Evolutionary conservation across 2,888 invertebrate genomes (phyloP), one percentile per base, ranked within the genome.

Genomic region (Sinotaia quadrata): DNA sequence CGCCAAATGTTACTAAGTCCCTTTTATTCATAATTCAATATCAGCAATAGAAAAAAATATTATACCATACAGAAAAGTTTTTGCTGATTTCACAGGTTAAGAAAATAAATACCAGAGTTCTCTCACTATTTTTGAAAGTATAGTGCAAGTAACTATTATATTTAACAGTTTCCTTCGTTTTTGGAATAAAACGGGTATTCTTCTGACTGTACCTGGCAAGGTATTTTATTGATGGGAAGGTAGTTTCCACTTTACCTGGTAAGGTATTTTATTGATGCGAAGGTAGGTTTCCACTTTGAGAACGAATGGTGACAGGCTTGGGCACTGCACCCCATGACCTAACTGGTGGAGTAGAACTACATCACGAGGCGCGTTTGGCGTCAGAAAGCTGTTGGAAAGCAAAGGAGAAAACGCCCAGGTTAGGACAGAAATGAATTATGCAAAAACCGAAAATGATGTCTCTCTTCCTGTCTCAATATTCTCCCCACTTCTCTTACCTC

Each of bases 201-300:
- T n/a, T n/a, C n/a, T n/a, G n/a, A n/a, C n/a, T n/a, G n/a, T n/a
- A 85, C 85, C 78, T 80, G 67, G 72, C 85, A 87, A 5, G 81
- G 81, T 31, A 86, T 84, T 44, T 80, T 80, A 4, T 84, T 80
- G 77, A 84, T 81, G 21, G 86, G 68, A 21, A 86, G 74, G 66
- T 78, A 87, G 87, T 87, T 74, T 87, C 85, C 63, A 87, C 73
- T 71, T 87, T 87, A 85, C 85, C 78, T 80, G 67, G 72, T 86
- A 87, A 5, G 81, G 81, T 31, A 86, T 84, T 44, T 80, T 80
- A 4, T 84, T 80, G 77, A 84, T 81, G 21, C 86, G 68, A 21
- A 86, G 74, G 66, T 78, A 87, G 3, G 87, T 87, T 74, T 87
- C 85, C 63, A 87, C 73, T 71, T 87, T 87, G 5, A 87, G 62